Evolutionary conservation across 2,797 vertebrate genomes (phyloP).

Genomic region (Chiroxiphia lanceolata): DNA sequence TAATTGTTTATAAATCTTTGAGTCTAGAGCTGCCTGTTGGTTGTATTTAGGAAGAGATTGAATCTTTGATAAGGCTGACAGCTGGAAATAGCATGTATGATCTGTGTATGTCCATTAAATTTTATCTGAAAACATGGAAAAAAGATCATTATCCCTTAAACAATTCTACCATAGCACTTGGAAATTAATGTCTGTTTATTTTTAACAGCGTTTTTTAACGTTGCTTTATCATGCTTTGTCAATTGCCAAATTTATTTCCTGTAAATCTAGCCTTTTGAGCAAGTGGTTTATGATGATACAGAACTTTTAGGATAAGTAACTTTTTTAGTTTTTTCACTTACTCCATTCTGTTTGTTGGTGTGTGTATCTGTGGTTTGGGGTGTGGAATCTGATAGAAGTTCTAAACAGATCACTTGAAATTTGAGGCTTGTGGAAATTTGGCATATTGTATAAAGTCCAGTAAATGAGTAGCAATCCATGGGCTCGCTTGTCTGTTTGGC

Average conservation of each 20-base stretch:
- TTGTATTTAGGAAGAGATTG: neutral
- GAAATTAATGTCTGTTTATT: neutral
- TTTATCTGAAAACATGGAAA: neutral
- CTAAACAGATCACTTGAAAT: neutral
- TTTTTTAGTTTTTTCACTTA: neutral
- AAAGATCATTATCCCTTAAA: neutral
- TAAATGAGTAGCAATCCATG: neutral
- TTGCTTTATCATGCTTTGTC: neutral
- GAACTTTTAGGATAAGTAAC: neutral
- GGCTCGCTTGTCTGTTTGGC: neutral
- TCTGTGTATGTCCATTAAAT: neutral
- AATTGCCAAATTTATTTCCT: neutral
- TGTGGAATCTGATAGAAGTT: neutral
- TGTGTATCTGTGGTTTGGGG: neutral
- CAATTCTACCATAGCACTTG: neutral
- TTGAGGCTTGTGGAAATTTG: neutral
- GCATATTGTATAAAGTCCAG: neutral
- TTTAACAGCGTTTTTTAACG: neutral
- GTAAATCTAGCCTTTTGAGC: neutral
- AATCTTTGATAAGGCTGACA: neutral
- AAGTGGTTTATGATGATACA: neutral
- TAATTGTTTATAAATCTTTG: neutral
- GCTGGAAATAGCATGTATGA: neutral
- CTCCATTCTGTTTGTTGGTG: accelerated
- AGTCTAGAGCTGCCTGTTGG: neutral